These are phyloP conservation scores for Asbolus verrucosus DNA, from an alignment of 1,140 invertebrate species.

Conservation along the genomic window DNA sequence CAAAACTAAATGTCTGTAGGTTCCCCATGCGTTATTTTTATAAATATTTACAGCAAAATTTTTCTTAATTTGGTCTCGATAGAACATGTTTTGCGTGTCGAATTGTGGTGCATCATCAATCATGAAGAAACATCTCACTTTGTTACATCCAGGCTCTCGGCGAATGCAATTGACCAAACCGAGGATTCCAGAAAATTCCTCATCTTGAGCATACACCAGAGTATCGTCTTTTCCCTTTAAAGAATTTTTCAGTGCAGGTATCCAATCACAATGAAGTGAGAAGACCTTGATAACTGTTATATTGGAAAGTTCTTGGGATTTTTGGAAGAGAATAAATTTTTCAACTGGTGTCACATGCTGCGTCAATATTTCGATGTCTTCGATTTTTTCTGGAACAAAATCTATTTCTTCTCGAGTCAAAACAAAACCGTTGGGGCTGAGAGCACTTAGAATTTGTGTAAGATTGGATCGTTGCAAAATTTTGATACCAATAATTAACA, in stretches of 20 bases:
- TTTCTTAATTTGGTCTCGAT: constrained; percentile 69
- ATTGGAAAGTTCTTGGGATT: neutral
- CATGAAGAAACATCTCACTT: too few species aligned
- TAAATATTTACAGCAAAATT: constrained; percentile 78
- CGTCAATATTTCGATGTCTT: neutral
- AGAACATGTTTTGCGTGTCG: constrained; percentile 72
- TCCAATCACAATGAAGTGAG: neutral
- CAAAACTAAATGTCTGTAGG: constrained; percentile 65
- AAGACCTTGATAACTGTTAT: neutral
- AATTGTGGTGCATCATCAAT: constrained; percentile 76
- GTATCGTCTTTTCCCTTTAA: too few species aligned
- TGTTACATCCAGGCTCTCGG: too few species aligned
- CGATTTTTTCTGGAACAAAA: too few species aligned
- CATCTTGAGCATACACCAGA: too few species aligned
- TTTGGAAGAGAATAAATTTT: neutral
- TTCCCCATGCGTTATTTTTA: constrained; percentile 73
- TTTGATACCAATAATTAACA: neutral
- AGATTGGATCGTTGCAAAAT: too few species aligned
- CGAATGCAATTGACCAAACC: too few species aligned
- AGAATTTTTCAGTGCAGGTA: neutral
- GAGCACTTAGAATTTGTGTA: neutral
- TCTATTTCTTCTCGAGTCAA: too few species aligned
- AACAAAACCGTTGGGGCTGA: neutral
- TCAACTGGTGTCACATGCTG: neutral
- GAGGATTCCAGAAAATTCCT: constrained; percentile 64